These are phyloP conservation scores for Corythoichthys intestinalis DNA, from an alignment of 2,113 vertebrate genomes.

Conservation along the genomic window DNA sequence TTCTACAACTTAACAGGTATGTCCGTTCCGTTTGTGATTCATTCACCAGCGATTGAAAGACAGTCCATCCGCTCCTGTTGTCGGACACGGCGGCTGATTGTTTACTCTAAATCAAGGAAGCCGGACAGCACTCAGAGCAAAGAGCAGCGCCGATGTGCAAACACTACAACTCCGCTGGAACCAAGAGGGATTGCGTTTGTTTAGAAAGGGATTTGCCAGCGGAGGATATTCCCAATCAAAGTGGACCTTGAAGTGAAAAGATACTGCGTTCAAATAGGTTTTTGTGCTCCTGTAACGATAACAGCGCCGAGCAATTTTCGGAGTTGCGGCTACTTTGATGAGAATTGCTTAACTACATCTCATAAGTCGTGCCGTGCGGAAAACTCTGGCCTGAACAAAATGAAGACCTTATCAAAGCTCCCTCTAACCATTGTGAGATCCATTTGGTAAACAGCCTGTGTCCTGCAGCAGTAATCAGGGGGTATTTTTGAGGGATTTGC, in stretches of 20 bases:
- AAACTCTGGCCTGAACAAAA: conserved; percentile 64
- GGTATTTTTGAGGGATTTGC: conserved; percentile 73
- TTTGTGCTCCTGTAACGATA: conserved; percentile 21
- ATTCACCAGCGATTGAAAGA: too few relatives aligned
- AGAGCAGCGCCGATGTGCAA: conserved; percentile 44
- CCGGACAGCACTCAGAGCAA: conserved; percentile 31
- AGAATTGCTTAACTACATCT: conserved; percentile 35
- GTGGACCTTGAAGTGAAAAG: conserved; percentile 20
- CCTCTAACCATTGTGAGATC: conserved; percentile 62
- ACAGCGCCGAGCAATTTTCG: conserved; percentile 8
- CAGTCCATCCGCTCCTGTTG: conserved; percentile 1
- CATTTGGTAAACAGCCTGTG: conserved; percentile 73
- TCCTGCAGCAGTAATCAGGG: conserved; percentile 74
- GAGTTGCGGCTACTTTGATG: conserved; percentile 29
- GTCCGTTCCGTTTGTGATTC: too few relatives aligned
- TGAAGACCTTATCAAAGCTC: conserved; percentile 64
- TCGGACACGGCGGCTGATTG: conserved; percentile 40
- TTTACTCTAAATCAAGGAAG: conserved; percentile 37
- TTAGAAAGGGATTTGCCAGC: conserved; percentile 32
- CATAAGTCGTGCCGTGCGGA: conserved; percentile 50
- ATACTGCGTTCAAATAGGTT: conserved; percentile 30
- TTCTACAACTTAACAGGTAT: too few relatives aligned
- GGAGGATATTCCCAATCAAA: conserved; percentile 28
- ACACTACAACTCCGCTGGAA: conserved; percentile 30
- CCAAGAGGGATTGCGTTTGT: conserved; percentile 28